Evolutionary conservation across 2,797 vertebrate species (phyloP).

Genomic region (Pteronotus mesoamericanus): DNA sequence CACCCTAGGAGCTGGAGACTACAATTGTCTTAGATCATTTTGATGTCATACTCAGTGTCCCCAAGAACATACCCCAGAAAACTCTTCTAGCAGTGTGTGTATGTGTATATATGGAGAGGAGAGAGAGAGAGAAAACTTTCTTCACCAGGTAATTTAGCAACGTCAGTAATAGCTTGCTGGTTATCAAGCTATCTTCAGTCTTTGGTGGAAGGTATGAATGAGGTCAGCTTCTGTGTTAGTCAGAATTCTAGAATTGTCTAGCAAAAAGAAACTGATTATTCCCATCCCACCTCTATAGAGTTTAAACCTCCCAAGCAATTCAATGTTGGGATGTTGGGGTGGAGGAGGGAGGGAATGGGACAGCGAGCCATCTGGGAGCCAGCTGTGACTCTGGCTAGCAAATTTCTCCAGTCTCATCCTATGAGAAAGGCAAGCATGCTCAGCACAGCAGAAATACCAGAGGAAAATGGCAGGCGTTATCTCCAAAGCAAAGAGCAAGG

Average conservation of each 20-base stretch:
- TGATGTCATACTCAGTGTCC: not conserved
- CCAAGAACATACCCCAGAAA: not conserved
- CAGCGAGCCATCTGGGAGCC: conserved; percentile 15
- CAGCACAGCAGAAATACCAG: not conserved
- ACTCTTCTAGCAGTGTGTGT: not conserved
- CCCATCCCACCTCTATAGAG: not conserved
- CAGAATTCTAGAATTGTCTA: not conserved
- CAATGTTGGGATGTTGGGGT: not conserved
- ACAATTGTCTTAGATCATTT: not conserved
- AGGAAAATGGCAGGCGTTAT: not conserved
- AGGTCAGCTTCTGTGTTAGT: conserved; percentile 10
- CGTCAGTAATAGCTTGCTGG: not conserved
- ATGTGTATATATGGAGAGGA: not conserved
- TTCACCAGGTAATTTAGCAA: not conserved
- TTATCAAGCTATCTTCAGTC: not conserved
- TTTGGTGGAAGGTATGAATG: not conserved
- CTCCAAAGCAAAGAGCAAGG: not conserved
- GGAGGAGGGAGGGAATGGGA: not conserved
- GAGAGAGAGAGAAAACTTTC: not conserved
- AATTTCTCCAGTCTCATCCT: not conserved
- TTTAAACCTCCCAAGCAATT: not conserved
- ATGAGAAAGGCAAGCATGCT: not conserved
- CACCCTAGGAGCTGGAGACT: not conserved
- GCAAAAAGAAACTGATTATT: not conserved
- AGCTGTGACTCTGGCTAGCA: not conserved